Evolutionary conservation across 2,888 invertebrate genomes (phyloP).

Genomic region (Tortricodes alternella): DNA sequence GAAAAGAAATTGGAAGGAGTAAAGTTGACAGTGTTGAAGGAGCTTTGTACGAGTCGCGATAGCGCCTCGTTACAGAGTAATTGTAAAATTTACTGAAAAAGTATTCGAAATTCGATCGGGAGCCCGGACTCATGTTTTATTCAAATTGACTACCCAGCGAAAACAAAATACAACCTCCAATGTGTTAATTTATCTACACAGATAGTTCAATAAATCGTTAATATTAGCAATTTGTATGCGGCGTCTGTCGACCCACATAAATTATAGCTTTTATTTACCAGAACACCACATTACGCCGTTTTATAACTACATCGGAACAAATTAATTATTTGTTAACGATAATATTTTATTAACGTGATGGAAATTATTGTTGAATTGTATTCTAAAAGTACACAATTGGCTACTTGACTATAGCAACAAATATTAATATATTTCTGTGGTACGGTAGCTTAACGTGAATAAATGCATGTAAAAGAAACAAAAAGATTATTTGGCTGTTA

Average conservation of each 20-base stretch:
- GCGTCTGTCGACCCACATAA: slow-evolving; percentile 19
- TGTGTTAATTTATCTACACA: slow-evolving; percentile 29
- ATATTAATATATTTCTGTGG: too few species aligned
- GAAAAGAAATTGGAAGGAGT: too few species aligned
- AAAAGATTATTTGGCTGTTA: too few species aligned
- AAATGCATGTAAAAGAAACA: too few species aligned
- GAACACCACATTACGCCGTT: slow-evolving; percentile 12
- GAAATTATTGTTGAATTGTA: not conserved
- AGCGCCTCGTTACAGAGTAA: too few species aligned
- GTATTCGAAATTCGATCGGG: not conserved
- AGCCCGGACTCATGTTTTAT: not conserved
- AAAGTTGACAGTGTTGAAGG: too few species aligned
- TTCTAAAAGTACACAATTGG: not conserved
- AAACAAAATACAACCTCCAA: slow-evolving; percentile 13
- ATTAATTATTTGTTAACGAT: slow-evolving; percentile 20
- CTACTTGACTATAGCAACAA: too few species aligned
- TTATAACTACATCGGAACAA: slow-evolving; percentile 9
- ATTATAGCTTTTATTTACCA: slow-evolving; percentile 28
- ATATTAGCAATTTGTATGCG: slow-evolving; percentile 33
- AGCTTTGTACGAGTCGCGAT: too few species aligned
- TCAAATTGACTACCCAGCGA: not conserved
- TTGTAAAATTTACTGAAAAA: not conserved
- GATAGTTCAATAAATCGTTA: slow-evolving; percentile 32
- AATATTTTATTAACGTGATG: slow-evolving; percentile 7
- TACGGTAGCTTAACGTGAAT: too few species aligned